phyloP scores from a whole-genome alignment of 2,113 vertebrate genomes.

The Euleptes europaea region DNA sequence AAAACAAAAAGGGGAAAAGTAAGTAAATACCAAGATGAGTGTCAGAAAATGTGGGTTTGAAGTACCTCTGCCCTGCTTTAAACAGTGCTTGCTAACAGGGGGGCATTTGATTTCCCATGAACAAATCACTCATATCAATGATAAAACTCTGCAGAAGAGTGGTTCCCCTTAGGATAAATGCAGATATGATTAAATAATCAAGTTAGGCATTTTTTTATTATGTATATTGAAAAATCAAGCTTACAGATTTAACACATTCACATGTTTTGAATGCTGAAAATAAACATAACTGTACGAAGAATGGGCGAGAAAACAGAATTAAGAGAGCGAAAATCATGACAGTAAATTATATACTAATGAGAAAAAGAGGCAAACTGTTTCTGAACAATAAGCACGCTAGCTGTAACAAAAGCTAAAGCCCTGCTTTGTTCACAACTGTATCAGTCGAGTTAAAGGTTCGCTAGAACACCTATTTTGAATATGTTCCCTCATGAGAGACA shows the following conservation, averaged over 20 bases:
- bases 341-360: slow-evolving; percentile 57
- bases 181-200: slow-evolving; percentile 44
- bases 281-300: slow-evolving; percentile 44
- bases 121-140: neutral
- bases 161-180: slow-evolving; percentile 39
- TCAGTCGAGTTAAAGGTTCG: slow-evolving; percentile 47
- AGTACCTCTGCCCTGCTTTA: slow-evolving; percentile 42
- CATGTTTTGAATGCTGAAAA: slow-evolving; percentile 8
- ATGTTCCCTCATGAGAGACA: slow-evolving; percentile 60
- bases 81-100: slow-evolving; percentile 30
- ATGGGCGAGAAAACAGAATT: slow-evolving; percentile 43
- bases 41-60: slow-evolving; percentile 53
- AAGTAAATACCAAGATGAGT: slow-evolving; percentile 73
- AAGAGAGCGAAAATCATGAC: slow-evolving; percentile 36
- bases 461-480: slow-evolving; percentile 60
- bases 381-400: slow-evolving; percentile 59
- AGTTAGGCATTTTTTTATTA: slow-evolving; percentile 14
- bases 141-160: slow-evolving; percentile 53
- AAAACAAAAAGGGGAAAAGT: slow-evolving; percentile 69
- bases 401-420: slow-evolving; percentile 43
- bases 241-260: slow-evolving; percentile 49
- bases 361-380: slow-evolving; percentile 48
- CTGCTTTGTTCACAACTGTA: slow-evolving; percentile 39
- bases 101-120: slow-evolving; percentile 20
- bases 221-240: slow-evolving; percentile 32